Evolutionary conservation across 2,797 vertebrate genomes (phyloP), one percentile per base, ranked within the genome.

Genomic region (Cyprinella venusta): DNA sequence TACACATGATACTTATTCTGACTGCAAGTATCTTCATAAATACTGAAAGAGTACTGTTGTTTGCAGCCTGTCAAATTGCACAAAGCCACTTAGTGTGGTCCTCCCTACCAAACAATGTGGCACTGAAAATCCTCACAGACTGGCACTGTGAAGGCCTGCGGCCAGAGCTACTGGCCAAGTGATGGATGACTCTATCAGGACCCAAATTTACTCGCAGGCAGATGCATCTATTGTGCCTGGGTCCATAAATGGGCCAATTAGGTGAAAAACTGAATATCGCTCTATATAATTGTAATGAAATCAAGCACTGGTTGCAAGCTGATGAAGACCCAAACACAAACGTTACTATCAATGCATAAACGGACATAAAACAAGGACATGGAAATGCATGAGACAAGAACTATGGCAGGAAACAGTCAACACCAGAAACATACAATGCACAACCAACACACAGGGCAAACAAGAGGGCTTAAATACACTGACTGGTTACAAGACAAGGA

Each of bases 161-260:
- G 70, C 82, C 59, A 81, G 67, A 74, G 64, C 75, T 86, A 65
- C 59, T 36, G 83, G 80, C 61, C 70, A 54, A 77, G 70, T 83
- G 85, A 88, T 80, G 82, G 72, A 86, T 86, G 85, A 80, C 61
- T 76, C 84, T 80, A 84, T 86, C 85, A 83, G 52, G 80, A 69
- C 67, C 77, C 67, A 68, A 74, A 86, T 83, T 80, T 85, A 83
- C 80, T 82, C 65, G 61, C 76, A 85, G 80, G 76, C 80, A 86
- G 80, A 84, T 83, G 81, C 80, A 86, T 88, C 85, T 84, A 81
- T 54, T 86, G 86, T 77, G 61, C 65, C 72, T 64, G 45, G 50
- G 70, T 64, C 42, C 63, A 83, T 42, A 85, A 84, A 84, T 40
- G 33, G 36, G 65, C 82, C 67, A 88, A 85, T 86, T 88, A 86